These are phyloP conservation scores for Carassius gibelio DNA, from an alignment of 2,113 vertebrate species.

Conservation along the genomic window DNA sequence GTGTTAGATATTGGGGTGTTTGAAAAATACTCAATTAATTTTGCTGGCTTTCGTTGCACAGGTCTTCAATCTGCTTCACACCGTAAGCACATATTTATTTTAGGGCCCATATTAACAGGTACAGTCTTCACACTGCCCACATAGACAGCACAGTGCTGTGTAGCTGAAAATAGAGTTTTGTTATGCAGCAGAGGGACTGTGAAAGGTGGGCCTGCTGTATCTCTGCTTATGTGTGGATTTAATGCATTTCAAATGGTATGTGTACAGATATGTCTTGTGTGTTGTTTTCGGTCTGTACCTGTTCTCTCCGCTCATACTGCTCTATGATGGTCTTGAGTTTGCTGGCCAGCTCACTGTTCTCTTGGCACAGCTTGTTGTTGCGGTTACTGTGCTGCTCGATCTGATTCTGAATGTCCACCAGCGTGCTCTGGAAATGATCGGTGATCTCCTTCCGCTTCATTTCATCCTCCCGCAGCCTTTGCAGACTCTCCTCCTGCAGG, in stretches of 20 bases:
- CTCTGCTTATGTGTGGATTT: slow-evolving; percentile 8
- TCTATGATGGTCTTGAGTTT: slow-evolving; percentile 90
- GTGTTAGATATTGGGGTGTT: neutral
- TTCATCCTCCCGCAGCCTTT: slow-evolving; percentile 86
- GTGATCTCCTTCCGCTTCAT: slow-evolving; percentile 91
- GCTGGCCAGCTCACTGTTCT: slow-evolving; percentile 87
- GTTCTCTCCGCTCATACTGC: slow-evolving; percentile 91
- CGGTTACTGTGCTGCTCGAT: slow-evolving; percentile 91
- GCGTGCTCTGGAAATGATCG: slow-evolving; percentile 87
- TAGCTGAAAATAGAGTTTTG: neutral
- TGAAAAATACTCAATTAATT: slow-evolving; percentile 17
- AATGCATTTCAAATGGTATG: neutral
- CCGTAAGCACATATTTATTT: neutral
- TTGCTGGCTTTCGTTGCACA: neutral
- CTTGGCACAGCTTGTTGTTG: slow-evolving; percentile 89
- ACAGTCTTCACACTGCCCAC: neutral
- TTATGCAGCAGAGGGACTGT: neutral
- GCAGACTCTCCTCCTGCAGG: slow-evolving; percentile 86
- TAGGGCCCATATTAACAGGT: neutral
- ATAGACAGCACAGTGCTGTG: slow-evolving; percentile 1
- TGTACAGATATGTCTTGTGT: too few relatives aligned
- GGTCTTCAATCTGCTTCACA: neutral
- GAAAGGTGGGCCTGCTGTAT: neutral
- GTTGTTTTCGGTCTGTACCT: slow-evolving; percentile 74
- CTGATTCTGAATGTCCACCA: slow-evolving; percentile 92